Evolutionary conservation across 2,888 invertebrate genomes (phyloP).

Genomic region (Drosophila limbata): DNA sequence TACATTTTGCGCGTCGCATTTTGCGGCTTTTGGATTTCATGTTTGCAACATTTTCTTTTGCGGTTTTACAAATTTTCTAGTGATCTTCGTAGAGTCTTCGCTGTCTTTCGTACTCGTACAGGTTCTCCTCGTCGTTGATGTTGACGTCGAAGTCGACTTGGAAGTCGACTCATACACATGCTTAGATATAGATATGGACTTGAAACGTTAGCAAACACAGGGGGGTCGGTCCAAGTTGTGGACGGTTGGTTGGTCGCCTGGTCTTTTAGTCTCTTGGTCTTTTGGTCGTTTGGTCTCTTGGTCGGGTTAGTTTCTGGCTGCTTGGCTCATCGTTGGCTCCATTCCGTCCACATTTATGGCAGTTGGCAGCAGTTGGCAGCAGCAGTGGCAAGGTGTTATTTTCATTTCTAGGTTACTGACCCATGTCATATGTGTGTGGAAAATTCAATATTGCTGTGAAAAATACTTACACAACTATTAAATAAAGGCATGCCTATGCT

Average conservation of each 20-base stretch:
- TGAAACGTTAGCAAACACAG: slow-evolving; percentile 69
- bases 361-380: slow-evolving; percentile 49
- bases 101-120: slow-evolving; percentile 72
- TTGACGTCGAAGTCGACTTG: slow-evolving; percentile 31
- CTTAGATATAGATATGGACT: slow-evolving; percentile 76
- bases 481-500: slow-evolving; percentile 66
- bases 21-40: slow-evolving; percentile 69
- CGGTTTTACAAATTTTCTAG: slow-evolving; percentile 75
- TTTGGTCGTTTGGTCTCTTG: slow-evolving; percentile 42
- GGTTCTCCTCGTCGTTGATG: slow-evolving; percentile 55
- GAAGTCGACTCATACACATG: slow-evolving; percentile 64
- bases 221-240: slow-evolving; percentile 59
- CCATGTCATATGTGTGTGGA: slow-evolving; percentile 81
- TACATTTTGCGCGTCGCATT: slow-evolving; percentile 62
- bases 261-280: slow-evolving; percentile 34
- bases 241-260: slow-evolving; percentile 44
- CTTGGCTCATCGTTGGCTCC: slow-evolving; percentile 61
- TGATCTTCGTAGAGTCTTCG: slow-evolving; percentile 59
- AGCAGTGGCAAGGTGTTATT: slow-evolving; percentile 72
- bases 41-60: slow-evolving; percentile 75
- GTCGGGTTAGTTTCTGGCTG: slow-evolving; percentile 54
- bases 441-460: slow-evolving; percentile 81
- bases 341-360: slow-evolving; percentile 74
- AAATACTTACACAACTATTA: slow-evolving; percentile 77
- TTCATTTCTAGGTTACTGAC: slow-evolving; percentile 81